These are phyloP conservation scores for Drosophila virilis DNA, from an alignment of 1,140 invertebrate genomes.

Conservation along the genomic window DNA sequence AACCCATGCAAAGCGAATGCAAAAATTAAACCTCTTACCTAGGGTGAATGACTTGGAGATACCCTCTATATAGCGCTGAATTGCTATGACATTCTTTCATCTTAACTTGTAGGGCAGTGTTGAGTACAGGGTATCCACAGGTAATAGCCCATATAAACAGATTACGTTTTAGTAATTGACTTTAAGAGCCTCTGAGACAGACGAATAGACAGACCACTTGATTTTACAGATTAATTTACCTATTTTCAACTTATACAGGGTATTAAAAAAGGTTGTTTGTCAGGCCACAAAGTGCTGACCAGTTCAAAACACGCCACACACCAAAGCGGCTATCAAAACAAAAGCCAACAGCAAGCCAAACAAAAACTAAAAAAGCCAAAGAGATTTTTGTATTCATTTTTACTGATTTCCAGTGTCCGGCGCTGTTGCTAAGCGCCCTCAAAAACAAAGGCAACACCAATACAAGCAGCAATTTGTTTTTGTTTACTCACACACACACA, in stretches of 20 bases:
- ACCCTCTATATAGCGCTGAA: not conserved
- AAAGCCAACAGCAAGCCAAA: slow-evolving; percentile 67
- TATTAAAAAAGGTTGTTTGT: slow-evolving; percentile 9
- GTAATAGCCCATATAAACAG: too few species aligned
- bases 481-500: slow-evolving; percentile 41
- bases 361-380: slow-evolving; percentile 45
- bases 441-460: slow-evolving; percentile 55
- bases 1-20: slow-evolving; percentile 9
- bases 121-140: too few species aligned
- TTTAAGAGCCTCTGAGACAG: too few species aligned
- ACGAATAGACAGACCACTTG: too few species aligned
- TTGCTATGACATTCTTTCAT: too few species aligned
- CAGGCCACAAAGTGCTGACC: slow-evolving; percentile 8
- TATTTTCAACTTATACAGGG: not conserved
- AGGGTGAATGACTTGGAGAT: not conserved
- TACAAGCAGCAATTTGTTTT: slow-evolving; percentile 58
- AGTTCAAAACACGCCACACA: slow-evolving; percentile 61
- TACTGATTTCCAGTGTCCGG: slow-evolving; percentile 24
- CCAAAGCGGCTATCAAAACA: slow-evolving; percentile 66
- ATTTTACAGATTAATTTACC: too few species aligned
- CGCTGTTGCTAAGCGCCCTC: slow-evolving; percentile 67
- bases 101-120: not conserved
- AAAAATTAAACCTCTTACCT: not conserved
- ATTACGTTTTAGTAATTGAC: too few species aligned
- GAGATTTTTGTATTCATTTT: slow-evolving; percentile 33